Base-by-base conservation (phyloP, 2,113 vertebrate genomes). In the Charadrius vociferus region DNA sequence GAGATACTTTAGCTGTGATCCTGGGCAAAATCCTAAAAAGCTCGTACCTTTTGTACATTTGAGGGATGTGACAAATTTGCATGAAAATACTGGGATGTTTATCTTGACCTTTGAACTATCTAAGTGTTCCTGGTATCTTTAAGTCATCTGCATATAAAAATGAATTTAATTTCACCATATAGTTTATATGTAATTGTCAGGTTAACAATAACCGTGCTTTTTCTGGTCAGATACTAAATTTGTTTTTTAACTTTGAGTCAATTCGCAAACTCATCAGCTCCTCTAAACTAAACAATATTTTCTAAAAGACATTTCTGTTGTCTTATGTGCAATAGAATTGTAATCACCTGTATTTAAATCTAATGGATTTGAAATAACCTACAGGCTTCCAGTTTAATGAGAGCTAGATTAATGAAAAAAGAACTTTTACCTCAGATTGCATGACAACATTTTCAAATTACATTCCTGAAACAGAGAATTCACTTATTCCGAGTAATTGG, bases 401-500 rank as follows among this genome's bases (percentile, higher is more conserved):
- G 98, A 98, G 97, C 97, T 98, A 98, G 98, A 99, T 98, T 99
- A 99, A 99, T 99, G 98, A 99, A 99, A 99, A 99, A 99, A 97
- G 97, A 98, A 98, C 98, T 98, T 98, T 98, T 98, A 97, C 98
- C 98, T 98, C 98, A 98, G 98, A 99, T 99, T 99, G 98, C 99
- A 99, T 98, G 98, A 99, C 99, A 99, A 99, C 99, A 99, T 99
- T 99, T 99, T 99, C 98, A 99, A 99, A 99, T 99, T 99, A 98
- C 98, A 99, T 98, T 98, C 98, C 98, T 98, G 98, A 99, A 98
- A 99, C 98, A 99, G 99, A 99, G 99, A 99, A 99, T 99, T 99
- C 99, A 99, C 99, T 99, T 99, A 99, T 99, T 99, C 98, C 94
- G 96, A 99, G 99, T 99, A 99, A 99, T 99, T 99, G 99, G 99